Evolutionary conservation across 2,113 vertebrate species (phyloP).

Genomic region (Phoenicopterus ruber): DNA sequence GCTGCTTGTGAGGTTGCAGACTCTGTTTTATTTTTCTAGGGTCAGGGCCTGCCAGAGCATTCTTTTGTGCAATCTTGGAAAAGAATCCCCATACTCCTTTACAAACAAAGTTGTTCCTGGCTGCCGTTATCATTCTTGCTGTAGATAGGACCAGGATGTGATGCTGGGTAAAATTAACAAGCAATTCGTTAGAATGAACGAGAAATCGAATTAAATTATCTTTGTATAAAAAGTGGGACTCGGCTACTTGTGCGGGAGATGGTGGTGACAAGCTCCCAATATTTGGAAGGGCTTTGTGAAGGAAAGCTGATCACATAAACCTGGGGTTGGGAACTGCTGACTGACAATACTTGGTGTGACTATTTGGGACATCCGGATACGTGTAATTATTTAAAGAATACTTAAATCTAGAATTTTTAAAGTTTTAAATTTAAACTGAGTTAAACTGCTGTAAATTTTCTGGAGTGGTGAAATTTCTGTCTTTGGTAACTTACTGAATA

Average conservation of each 20-base stretch:
- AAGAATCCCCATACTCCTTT: neutral
- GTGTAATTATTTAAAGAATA: neutral
- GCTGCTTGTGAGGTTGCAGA: slow-evolving; percentile 15
- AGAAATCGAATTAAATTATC: neutral
- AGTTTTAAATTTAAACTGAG: neutral
- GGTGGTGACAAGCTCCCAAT: neutral
- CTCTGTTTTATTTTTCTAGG: slow-evolving; percentile 12
- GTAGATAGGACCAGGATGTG: neutral
- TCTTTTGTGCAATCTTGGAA: slow-evolving; percentile 24
- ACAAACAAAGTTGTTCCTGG: neutral
- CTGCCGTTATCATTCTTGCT: neutral
- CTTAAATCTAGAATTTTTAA: neutral
- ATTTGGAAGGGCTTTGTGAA: neutral
- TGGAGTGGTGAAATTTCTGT: neutral
- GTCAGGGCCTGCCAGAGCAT: slow-evolving; percentile 1
- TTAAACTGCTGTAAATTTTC: neutral
- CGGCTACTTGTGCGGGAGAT: neutral
- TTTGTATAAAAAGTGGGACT: neutral
- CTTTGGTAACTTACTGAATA: neutral
- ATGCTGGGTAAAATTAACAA: neutral
- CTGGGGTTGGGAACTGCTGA: neutral
- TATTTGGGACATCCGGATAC: neutral
- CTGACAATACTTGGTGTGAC: neutral
- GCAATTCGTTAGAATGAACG: neutral
- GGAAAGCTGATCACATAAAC: neutral